phyloP scores from a whole-genome alignment of 2,888 invertebrate genomes.

The Desoria tigrina region DNA sequence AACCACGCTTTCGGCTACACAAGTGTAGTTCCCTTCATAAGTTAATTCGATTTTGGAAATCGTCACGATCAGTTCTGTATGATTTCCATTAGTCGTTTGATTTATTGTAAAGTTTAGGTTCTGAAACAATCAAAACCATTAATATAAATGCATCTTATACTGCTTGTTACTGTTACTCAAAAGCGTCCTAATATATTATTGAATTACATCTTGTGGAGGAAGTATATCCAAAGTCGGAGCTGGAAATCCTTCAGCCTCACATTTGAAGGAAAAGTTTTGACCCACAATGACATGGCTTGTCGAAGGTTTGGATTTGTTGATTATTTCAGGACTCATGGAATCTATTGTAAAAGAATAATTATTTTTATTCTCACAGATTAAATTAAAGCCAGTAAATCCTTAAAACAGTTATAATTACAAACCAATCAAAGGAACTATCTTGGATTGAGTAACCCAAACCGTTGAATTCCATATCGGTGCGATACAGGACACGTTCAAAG shows the following conservation, averaged over 20 bases:
- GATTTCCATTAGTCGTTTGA: no score
- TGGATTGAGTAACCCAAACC: neutral
- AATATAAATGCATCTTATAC: no score
- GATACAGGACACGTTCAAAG: slow-evolving; percentile 2
- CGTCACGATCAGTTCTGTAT: neutral
- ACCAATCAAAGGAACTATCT: neutral
- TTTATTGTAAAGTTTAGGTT: neutral
- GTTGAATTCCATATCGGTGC: slow-evolving; percentile 14
- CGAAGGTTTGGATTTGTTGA: neutral
- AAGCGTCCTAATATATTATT: no score
- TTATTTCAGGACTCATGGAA: no score
- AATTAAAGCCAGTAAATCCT: no score
- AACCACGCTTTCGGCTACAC: slow-evolving; percentile 16
- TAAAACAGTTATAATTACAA: slow-evolving; percentile 1
- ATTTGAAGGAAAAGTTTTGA: neutral
- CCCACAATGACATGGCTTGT: neutral
- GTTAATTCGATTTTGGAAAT: slow-evolving; percentile 19
- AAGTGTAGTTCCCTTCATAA: slow-evolving; percentile 23
- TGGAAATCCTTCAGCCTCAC: slow-evolving; percentile 7
- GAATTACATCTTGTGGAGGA: no score
- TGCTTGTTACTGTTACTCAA: no score
- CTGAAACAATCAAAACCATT: neutral
- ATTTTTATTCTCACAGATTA: neutral
- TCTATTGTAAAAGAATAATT: no score
- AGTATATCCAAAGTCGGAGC: neutral